Conservation (phyloP, 2,888 invertebrate species). For the Drosophila cognata region DNA sequence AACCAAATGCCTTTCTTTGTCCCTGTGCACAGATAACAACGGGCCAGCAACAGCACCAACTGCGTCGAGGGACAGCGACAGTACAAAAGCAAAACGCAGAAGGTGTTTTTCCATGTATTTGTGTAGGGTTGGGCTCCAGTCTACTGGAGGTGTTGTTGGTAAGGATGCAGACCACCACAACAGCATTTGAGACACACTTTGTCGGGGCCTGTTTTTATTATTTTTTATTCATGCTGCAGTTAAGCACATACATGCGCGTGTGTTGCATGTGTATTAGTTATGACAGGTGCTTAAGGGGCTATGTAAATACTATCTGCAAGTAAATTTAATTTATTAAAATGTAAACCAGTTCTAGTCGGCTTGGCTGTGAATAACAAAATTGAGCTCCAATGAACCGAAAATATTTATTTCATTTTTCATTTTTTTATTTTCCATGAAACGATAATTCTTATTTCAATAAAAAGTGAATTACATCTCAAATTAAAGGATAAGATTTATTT, state of each 20-base stretch:
- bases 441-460: background rate
- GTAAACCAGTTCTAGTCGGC: background rate
- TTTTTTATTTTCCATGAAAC: background rate
- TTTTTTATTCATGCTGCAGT: conserved; percentile 15
- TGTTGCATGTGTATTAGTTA: conserved; percentile 11
- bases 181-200: conserved; percentile 53
- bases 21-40: conserved; percentile 50
- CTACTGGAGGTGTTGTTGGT: background rate
- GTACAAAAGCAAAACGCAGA: conserved; percentile 40
- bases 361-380: background rate
- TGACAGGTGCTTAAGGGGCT: conserved; percentile 18
- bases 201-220: conserved; percentile 37
- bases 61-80: conserved; percentile 39
- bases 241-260: conserved; percentile 2
- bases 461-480: background rate
- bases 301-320: conserved; percentile 9
- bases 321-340: background rate
- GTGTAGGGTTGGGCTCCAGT: conserved; percentile 2
- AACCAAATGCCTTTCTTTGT: conserved; percentile 70
- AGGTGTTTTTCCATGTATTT: conserved; percentile 30
- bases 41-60: conserved; percentile 34
- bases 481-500: background rate
- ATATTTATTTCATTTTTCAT: background rate
- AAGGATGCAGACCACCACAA: conserved; percentile 10
- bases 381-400: background rate